Base-by-base conservation (phyloP, 2,113 vertebrate species). In the Hippocampus comes region DNA sequence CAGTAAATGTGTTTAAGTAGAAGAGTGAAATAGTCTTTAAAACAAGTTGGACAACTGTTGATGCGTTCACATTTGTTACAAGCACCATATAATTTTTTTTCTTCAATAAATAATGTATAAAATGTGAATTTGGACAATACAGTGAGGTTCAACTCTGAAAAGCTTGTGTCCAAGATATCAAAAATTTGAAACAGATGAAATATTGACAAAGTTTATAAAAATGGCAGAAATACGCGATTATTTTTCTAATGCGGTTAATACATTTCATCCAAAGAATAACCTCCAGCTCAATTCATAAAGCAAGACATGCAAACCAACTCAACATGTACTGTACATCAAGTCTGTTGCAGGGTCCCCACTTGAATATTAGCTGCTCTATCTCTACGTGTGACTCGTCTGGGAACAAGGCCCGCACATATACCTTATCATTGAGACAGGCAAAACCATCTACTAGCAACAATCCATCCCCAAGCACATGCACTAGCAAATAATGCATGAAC, bases 281-380 rank as follows among this genome's bases (percentile, higher is more conserved):
- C 23, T 59, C 57, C 12, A 59, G 14, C 25, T 59, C 25, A 59
- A 17, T 59, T 59, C n/a, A 59, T 27, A 10, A 12, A 59, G 14
- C 12, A 12, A 27, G 25, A 11, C 25, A 27, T 59, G 23, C 25
- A 59, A 59, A 59, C 10, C 15, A 59, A 59, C 4, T 27, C 14
- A 12, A 14, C 1, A 7, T 63, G 17, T 42, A 10, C 38, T 20
- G 73, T 72, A 72, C 74, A 77, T 82, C 25, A 49, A 81, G 82
- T 85, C 85, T 83, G 79, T 86, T 88, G 89, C 89, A 75, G 71
- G 86, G 86, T 80, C 86, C 81, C 82, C 84, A 78, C 64, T 38
- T 91, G 88, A 93, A 91, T 91, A 80, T 87, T 92, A 91, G 91
- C 91, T 87, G 75, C 67, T 80, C 83, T 91, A 93, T 92, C 91